Percentiles rank a stretch among this genome's conserved stretches.
phyloP scores from a whole-genome alignment of 2,888 invertebrate genomes.

The Drosophila koepferae region DNA sequence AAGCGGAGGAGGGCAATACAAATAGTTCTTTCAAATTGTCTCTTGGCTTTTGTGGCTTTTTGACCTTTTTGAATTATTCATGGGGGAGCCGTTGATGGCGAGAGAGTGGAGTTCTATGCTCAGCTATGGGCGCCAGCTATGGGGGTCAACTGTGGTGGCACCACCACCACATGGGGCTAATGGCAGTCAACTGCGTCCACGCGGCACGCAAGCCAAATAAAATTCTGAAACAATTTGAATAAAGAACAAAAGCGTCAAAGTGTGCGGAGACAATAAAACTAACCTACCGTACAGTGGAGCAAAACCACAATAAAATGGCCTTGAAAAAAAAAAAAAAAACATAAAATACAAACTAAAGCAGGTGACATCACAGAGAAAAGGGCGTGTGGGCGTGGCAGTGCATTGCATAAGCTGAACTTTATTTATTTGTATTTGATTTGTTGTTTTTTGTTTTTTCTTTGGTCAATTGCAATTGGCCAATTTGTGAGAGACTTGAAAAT shows the following conservation, averaged over 20 bases:
- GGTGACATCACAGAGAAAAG: constrained; percentile 36
- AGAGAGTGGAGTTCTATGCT: constrained; percentile 14
- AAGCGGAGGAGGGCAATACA: constrained; percentile 6
- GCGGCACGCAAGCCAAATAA: constrained; percentile 67
- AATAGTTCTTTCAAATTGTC: constrained; percentile 9
- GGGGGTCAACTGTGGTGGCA: constrained; percentile 67
- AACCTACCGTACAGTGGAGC: constrained; percentile 76
- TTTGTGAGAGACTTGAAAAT: constrained; percentile 18
- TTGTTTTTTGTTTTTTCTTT: constrained; percentile 19
- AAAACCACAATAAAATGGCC: constrained; percentile 53
- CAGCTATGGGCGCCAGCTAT: constrained; percentile 39
- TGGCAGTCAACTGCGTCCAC: constrained; percentile 74
- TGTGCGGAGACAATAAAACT: constrained; percentile 64
- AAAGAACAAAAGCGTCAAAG: constrained; percentile 64
- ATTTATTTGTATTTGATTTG: not conserved
- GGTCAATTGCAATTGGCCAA: constrained; percentile 36
- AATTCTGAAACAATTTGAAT: constrained; percentile 59
- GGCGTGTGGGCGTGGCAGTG: no score
- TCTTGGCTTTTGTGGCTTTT: constrained; percentile 26
- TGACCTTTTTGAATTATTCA: constrained; percentile 80
- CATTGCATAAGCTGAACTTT: constrained; percentile 45
- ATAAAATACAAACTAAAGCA: constrained; percentile 4
- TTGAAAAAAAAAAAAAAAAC: constrained; percentile 72
- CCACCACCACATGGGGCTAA: constrained; percentile 55
- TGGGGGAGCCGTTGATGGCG: constrained; percentile 28